A percentile compares a stretch with the other conserved stretches of the same genome.
phyloP scores from a whole-genome alignment of 2,797 vertebrate genomes.

The Pachyuromys duprasi region DNA sequence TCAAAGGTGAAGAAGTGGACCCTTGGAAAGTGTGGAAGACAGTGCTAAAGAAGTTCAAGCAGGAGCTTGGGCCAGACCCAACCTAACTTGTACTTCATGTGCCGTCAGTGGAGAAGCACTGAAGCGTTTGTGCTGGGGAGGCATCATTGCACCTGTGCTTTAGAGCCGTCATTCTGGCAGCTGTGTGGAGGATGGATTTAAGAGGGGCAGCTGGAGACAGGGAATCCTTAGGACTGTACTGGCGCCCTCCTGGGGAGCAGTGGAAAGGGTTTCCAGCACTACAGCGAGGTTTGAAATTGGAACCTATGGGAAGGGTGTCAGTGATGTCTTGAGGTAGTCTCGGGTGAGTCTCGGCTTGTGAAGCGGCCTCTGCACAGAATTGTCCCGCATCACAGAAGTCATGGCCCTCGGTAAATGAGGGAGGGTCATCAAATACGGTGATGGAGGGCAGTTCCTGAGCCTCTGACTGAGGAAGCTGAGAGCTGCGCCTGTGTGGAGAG shows the following conservation, averaged over 20 bases:
- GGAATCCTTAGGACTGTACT: constrained; percentile 12
- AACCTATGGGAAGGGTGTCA: background rate
- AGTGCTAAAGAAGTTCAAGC: background rate
- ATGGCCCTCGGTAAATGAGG: background rate
- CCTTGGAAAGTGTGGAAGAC: background rate
- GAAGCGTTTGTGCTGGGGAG: too few relatives aligned
- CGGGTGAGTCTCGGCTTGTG: background rate
- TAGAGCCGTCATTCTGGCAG: constrained; percentile 41
- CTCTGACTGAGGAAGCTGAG: background rate
- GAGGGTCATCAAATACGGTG: background rate
- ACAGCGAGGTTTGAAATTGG: background rate
- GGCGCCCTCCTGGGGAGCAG: background rate
- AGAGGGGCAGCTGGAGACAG: constrained; percentile 4
- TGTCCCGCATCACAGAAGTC: background rate
- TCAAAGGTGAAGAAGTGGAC: background rate
- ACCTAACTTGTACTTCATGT: constrained; percentile 55
- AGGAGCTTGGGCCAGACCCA: background rate
- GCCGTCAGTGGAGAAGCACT: constrained; percentile 49
- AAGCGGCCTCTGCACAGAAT: background rate
- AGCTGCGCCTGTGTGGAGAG: background rate
- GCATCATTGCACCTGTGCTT: constrained; percentile 50
- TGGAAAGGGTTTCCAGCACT: background rate
- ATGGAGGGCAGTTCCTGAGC: too few relatives aligned
- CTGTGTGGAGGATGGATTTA: constrained; percentile 49
- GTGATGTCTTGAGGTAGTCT: background rate